These are phyloP conservation scores for Strix uralensis DNA, from an alignment of 2,113 vertebrate species.

Conservation along the genomic window DNA sequence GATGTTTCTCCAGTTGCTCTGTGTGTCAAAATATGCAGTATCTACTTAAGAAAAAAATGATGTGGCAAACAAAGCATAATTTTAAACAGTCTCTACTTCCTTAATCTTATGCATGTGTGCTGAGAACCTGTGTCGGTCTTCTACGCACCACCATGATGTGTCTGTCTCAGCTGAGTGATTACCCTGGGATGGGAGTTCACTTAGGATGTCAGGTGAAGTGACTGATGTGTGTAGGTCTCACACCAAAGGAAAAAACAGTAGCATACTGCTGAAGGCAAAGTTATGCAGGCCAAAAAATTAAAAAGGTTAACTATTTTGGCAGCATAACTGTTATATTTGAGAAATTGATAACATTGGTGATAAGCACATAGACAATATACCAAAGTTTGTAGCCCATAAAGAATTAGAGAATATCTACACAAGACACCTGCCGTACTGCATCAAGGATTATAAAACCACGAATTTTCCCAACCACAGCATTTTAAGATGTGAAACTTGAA, in stretches of 20 bases:
- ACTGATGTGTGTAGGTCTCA: background rate
- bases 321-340: background rate
- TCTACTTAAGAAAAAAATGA: background rate
- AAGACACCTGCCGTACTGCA: background rate
- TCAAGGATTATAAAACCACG: background rate
- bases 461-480: background rate
- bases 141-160: fast-evolving
- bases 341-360: background rate
- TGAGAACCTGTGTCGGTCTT: background rate
- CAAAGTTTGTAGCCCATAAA: background rate
- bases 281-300: background rate
- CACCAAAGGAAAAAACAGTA: background rate
- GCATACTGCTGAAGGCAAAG: background rate
- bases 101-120: background rate
- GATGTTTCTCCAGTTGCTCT: background rate
- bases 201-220: background rate
- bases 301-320: background rate
- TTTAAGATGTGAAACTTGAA: background rate
- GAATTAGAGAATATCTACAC: background rate
- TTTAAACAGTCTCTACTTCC: background rate
- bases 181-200: background rate
- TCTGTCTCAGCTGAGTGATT: background rate
- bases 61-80: background rate
- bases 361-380: background rate
- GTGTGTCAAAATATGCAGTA: background rate